Conservation (phyloP, 2,888 invertebrate genomes). For the Apomyelois bistriatella region DNA sequence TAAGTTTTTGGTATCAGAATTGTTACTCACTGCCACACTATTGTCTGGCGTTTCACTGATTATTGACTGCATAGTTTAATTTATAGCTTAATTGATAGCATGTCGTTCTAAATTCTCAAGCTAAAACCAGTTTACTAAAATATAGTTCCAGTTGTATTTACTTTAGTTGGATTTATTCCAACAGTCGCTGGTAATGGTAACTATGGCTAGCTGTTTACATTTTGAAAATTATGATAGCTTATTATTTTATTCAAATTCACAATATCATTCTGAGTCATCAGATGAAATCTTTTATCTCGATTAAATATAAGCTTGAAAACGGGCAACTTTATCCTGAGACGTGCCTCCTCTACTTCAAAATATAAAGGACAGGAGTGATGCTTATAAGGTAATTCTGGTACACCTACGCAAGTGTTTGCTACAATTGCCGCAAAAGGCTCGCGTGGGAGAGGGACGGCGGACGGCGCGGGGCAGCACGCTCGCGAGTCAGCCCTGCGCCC, state of each 20-base stretch:
- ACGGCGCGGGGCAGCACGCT: slow-evolving; percentile 23
- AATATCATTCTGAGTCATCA: background rate
- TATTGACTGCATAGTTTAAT: slow-evolving; percentile 35
- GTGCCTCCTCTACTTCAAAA: background rate
- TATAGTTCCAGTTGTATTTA: slow-evolving; percentile 31
- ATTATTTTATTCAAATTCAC: background rate
- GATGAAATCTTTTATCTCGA: background rate
- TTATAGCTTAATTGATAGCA: slow-evolving; percentile 45
- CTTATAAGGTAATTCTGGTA: slow-evolving; percentile 67
- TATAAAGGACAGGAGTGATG: slow-evolving; percentile 40
- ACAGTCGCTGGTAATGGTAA: background rate
- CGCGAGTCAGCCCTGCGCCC: slow-evolving; percentile 68
- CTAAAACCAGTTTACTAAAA: slow-evolving; percentile 50
- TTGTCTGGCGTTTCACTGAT: slow-evolving; percentile 27
- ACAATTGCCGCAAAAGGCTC: slow-evolving; percentile 50
- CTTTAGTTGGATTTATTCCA: background rate
- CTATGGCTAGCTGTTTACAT: background rate
- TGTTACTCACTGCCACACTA: slow-evolving; percentile 9
- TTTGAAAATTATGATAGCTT: background rate
- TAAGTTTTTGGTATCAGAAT: slow-evolving; percentile 29
- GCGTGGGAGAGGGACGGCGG: slow-evolving; percentile 54
- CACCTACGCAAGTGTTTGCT: slow-evolving; percentile 53
- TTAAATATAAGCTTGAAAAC: background rate
- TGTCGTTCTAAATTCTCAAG: slow-evolving; percentile 49
- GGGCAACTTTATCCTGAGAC: background rate